Percentiles rank a stretch among this genome's conserved stretches.
Evolutionary conservation across 2,888 invertebrate species (phyloP).

Genomic region (Drosophila lutescens): DNA sequence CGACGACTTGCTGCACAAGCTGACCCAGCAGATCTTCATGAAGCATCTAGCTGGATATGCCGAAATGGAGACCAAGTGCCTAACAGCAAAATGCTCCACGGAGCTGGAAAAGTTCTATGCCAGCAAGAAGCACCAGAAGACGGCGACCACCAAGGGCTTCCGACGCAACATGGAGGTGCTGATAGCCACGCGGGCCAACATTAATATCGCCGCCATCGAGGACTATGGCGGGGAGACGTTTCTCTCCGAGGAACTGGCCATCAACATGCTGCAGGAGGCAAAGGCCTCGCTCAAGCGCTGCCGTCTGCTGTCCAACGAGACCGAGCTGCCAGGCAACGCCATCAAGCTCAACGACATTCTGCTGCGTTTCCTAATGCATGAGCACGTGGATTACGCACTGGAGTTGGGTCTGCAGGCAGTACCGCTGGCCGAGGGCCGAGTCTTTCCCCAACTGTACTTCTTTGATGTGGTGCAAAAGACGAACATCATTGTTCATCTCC

Average conservation of each 20-base stretch:
- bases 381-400: conserved; percentile 98
- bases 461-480: conserved; percentile 96
- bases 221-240: conserved; percentile 99
- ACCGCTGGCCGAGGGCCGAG: conserved; percentile 94
- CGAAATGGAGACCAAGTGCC: conserved; percentile 90
- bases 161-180: conserved; percentile 96
- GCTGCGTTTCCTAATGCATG: conserved; percentile 92
- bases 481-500: conserved; percentile 95
- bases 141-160: conserved; percentile 95
- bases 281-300: conserved; percentile 95
- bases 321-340: conserved; percentile 91
- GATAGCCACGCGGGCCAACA: conserved; percentile 95
- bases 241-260: conserved; percentile 96
- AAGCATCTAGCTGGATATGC: conserved; percentile 92
- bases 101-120: conserved; percentile 95
- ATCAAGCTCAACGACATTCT: conserved; percentile 93
- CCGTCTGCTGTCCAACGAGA: conserved; percentile 91
- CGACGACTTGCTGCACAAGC: conserved; percentile 90
- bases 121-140: conserved; percentile 97
- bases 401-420: conserved; percentile 96
- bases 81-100: conserved; percentile 90
- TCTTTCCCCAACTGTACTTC: conserved; percentile 95
- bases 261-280: conserved; percentile 94
- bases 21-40: conserved; percentile 92
- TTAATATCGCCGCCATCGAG: conserved; percentile 97